These are phyloP conservation scores for Nezara viridula DNA, from an alignment of 2,888 invertebrate species.

Conservation along the genomic window DNA sequence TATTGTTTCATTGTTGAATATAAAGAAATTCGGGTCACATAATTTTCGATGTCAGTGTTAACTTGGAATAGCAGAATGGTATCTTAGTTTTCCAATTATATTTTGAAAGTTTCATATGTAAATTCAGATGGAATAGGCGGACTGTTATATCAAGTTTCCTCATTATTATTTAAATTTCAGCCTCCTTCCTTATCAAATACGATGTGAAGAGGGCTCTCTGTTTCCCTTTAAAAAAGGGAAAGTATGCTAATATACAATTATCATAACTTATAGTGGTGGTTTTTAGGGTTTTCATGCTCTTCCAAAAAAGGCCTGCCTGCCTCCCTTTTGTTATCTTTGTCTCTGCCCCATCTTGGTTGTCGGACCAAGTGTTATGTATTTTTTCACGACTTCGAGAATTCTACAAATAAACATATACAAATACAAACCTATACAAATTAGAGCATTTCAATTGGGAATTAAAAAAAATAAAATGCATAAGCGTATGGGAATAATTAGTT, in stretches of 20 bases:
- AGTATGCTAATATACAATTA: slow-evolving; percentile 46
- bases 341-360: neutral
- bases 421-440: too few relatives aligned
- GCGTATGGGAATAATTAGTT: too few relatives aligned
- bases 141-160: slow-evolving; percentile 57
- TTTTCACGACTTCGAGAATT: too few relatives aligned
- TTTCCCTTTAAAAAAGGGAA: slow-evolving; percentile 26
- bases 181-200: slow-evolving; percentile 45
- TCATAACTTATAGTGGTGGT: slow-evolving; percentile 21
- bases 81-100: slow-evolving; percentile 55
- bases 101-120: slow-evolving; percentile 58
- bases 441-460: too few relatives aligned
- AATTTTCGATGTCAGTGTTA: slow-evolving; percentile 50
- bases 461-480: too few relatives aligned
- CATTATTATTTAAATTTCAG: slow-evolving; percentile 57
- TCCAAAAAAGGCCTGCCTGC: neutral
- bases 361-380: neutral
- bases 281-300: neutral
- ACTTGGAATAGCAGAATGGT: slow-evolving; percentile 42
- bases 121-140: slow-evolving; percentile 41
- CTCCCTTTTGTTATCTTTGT: slow-evolving; percentile 16
- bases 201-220: neutral
- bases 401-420: too few relatives aligned
- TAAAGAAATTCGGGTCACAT: slow-evolving; percentile 24
- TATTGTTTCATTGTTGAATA: neutral